Evolutionary conservation across 2,888 invertebrate species (phyloP).

Genomic region (Ecdyonurus torrentis): DNA sequence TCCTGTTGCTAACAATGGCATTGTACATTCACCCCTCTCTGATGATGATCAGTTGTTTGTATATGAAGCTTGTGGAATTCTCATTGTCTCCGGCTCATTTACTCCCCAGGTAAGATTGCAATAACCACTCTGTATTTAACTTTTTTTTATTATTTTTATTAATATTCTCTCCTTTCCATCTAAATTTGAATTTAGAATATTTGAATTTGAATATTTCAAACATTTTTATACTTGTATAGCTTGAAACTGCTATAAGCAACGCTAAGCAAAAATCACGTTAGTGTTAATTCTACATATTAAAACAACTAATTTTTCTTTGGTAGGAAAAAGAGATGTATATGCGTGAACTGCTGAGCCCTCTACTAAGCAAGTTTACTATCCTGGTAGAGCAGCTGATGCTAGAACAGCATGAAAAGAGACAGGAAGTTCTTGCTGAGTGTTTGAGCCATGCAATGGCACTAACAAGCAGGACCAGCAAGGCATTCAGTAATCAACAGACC

Average conservation of each 20-base stretch:
- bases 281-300: no score
- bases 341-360: conserved; percentile 28
- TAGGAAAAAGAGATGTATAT: conserved; percentile 28
- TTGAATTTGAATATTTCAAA: not conserved
- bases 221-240: not conserved
- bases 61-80: conserved; percentile 35
- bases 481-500: conserved; percentile 33
- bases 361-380: conserved; percentile 26
- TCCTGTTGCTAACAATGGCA: conserved; percentile 17
- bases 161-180: not conserved
- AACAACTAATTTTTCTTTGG: no score
- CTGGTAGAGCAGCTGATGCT: conserved; percentile 23
- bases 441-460: conserved; percentile 31
- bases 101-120: conserved; percentile 26
- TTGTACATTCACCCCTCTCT: conserved; percentile 26
- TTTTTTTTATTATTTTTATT: not conserved
- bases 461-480: conserved; percentile 37
- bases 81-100: conserved; percentile 32
- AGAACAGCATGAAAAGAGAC: conserved; percentile 14
- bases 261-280: no score
- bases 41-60: conserved; percentile 37
- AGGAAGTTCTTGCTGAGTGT: conserved; percentile 17
- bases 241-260: conserved; percentile 1
- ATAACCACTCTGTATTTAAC: no score
- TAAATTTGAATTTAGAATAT: not conserved